A percentile compares a stretch with the other conserved stretches of the same genome.
Conservation (phyloP, 2,113 vertebrate species). For the Circaetus cinerascens region DNA sequence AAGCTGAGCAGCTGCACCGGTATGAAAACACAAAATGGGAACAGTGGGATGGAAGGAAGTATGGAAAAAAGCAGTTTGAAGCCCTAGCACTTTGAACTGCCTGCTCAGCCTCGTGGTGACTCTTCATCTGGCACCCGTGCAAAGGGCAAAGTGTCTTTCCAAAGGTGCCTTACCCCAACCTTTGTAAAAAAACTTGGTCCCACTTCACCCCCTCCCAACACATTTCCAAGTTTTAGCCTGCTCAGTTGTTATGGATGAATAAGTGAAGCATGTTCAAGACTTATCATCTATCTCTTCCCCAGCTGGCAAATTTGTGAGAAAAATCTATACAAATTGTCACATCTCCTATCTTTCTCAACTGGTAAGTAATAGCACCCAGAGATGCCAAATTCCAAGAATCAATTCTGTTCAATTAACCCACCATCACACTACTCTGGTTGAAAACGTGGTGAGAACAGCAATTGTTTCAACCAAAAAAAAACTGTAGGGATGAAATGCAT, state of each 20-base stretch:
- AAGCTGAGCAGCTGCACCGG: neutral
- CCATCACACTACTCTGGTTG: neutral
- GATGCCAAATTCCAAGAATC: neutral
- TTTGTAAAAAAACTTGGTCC: neutral
- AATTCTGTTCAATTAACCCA: neutral
- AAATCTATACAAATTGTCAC: neutral
- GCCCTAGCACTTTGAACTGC: neutral
- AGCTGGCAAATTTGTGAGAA: neutral
- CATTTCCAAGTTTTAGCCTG: neutral
- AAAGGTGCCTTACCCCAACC: neutral
- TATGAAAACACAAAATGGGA: constrained; percentile 5
- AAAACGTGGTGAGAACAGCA: neutral
- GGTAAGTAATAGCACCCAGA: neutral
- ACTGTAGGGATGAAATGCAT: neutral
- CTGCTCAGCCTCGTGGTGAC: neutral
- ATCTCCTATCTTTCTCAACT: neutral
- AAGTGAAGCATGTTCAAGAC: neutral
- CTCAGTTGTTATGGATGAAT: neutral
- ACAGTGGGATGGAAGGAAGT: neutral
- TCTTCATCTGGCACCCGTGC: neutral
- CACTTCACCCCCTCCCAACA: neutral
- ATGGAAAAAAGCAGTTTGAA: neutral
- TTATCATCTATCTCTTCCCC: neutral
- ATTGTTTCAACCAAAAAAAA: neutral
- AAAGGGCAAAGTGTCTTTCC: neutral